Conservation (phyloP, 2,113 vertebrate genomes). For the Poecile atricapillus region DNA sequence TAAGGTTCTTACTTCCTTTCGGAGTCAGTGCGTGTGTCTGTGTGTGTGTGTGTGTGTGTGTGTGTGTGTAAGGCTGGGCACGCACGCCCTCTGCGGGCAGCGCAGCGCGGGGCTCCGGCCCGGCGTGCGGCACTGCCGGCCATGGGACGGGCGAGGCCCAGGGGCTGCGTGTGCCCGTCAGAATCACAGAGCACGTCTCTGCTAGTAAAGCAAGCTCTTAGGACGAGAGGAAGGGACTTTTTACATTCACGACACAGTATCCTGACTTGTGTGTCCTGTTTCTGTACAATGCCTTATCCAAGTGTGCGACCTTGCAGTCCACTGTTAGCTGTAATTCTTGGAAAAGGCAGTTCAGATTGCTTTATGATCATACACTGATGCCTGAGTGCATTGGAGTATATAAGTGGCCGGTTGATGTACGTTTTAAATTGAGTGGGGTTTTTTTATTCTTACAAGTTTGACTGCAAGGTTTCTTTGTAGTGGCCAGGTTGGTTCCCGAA, state of each 20-base stretch:
- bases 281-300: neutral
- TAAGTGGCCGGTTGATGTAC: neutral
- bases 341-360: neutral
- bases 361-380: neutral
- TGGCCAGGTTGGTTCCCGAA: constrained; percentile 94
- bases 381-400: neutral
- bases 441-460: neutral
- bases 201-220: neutral
- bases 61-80: neutral
- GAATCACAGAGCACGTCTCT: neutral
- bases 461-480: constrained; percentile 67
- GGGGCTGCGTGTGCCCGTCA: neutral
- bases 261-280: neutral
- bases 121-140: fast-evolving
- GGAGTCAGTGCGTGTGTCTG: too few species aligned
- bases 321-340: fast-evolving
- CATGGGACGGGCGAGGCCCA: fast-evolving
- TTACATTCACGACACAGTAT: fast-evolving
- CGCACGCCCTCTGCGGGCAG: neutral
- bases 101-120: neutral
- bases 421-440: neutral
- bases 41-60: too few species aligned
- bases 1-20: neutral
- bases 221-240: too few species aligned
- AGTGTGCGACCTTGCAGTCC: neutral